phyloP scores from a whole-genome alignment of 2,113 vertebrate species.

The Chaenogobius annularis region DNA sequence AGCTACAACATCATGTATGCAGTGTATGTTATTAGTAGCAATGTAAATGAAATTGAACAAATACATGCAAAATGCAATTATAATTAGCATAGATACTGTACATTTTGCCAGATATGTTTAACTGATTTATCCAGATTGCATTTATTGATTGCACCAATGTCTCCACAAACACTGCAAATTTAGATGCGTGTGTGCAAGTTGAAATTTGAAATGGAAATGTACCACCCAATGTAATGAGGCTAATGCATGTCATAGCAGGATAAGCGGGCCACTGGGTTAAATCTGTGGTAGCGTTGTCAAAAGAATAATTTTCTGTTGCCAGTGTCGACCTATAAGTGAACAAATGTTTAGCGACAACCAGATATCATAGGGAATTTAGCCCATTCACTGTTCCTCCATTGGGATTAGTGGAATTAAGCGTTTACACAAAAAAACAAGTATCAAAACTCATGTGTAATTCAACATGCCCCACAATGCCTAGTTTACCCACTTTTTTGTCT shows the following conservation, averaged over 20 bases:
- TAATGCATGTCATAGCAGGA: constrained; percentile 59
- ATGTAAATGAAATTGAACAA: no score
- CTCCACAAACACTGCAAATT: background rate
- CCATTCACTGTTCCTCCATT: constrained; percentile 68
- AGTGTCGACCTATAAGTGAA: constrained; percentile 71
- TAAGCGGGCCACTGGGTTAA: constrained; percentile 68
- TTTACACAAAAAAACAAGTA: constrained; percentile 70
- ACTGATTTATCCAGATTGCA: background rate
- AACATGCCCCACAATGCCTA: constrained; percentile 61
- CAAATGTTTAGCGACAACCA: constrained; percentile 70
- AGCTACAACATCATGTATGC: no score
- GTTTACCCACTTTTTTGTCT: constrained; percentile 68
- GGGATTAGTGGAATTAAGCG: constrained; percentile 73
- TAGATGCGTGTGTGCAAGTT: constrained; percentile 8
- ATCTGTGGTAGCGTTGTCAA: constrained; percentile 71
- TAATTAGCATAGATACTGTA: no score
- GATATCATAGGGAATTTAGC: constrained; percentile 75
- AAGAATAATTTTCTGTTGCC: constrained; percentile 73
- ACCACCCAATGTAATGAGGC: constrained; percentile 53
- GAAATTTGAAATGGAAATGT: constrained; percentile 71
- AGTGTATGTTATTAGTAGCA: no score
- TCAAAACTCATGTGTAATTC: constrained; percentile 79
- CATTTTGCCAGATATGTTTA: no score
- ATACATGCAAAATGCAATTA: no score
- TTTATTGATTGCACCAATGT: background rate